Percentiles rank a stretch among this genome's conserved stretches.
Evolutionary conservation across 2,888 invertebrate species (phyloP).

Genomic region (Vandiemenella viatica): DNA sequence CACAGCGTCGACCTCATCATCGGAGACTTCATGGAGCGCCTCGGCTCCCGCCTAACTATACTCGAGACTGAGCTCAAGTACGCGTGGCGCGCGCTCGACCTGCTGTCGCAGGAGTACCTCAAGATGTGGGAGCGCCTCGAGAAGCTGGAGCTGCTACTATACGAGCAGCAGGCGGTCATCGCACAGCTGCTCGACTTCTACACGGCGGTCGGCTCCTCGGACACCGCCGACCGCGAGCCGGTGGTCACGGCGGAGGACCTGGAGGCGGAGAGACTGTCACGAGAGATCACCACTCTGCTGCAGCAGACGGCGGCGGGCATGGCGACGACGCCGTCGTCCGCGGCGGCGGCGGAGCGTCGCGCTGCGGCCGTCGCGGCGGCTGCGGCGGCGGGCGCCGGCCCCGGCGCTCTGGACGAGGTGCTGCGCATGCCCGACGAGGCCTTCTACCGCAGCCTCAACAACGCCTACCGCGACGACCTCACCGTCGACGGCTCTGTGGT

Average conservation of each 20-base stretch:
- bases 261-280: constrained; percentile 3
- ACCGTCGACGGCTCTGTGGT: constrained; percentile 34
- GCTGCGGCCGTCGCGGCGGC: constrained; percentile 4
- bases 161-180: constrained; percentile 83
- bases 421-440: constrained; percentile 55
- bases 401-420: constrained; percentile 22
- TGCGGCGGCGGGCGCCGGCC: constrained; percentile 7
- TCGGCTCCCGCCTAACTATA: constrained; percentile 71
- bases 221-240: constrained; percentile 19
- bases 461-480: constrained; percentile 69
- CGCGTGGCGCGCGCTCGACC: constrained; percentile 81
- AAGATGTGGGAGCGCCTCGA: constrained; percentile 88
- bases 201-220: constrained; percentile 38
- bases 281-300: constrained; percentile 8
- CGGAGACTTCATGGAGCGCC: constrained; percentile 80
- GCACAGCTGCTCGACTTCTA: constrained; percentile 72
- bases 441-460: constrained; percentile 75
- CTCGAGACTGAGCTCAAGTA: constrained; percentile 82
- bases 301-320: constrained; percentile 8
- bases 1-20: constrained; percentile 39
- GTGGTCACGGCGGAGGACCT: constrained; percentile 4
- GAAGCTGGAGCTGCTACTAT: constrained; percentile 68
- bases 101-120: constrained; percentile 80
- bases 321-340: constrained; percentile 4
- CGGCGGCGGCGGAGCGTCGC: constrained; percentile 1